Base-by-base conservation (phyloP, 2,797 vertebrate species). In the Tamandua tetradactyla region DNA sequence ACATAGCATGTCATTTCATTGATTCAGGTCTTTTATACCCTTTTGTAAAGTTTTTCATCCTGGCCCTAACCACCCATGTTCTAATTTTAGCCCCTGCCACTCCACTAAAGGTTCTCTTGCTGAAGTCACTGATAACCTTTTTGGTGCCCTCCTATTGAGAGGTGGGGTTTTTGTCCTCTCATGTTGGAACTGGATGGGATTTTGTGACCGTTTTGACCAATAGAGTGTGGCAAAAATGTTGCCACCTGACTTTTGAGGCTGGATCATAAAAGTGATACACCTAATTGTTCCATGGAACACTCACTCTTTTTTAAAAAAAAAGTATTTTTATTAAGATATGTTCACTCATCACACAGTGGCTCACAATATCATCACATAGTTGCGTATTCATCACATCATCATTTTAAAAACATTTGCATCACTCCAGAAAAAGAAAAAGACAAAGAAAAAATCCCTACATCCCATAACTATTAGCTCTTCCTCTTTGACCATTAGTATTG, bases 151-250 rank as follows among this genome's bases (percentile, higher is more conserved):
- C 76, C 68, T 35, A 40, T 40, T 32, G 68, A 61, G 69, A 55
- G 69, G 3, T 42, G 11, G 66, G 15, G 18, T 71, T 37, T 82
- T 27, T 72, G 35, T 78, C 15, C 37, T 64, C 18, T 64, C 20
- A 18, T 4, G 57, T 91, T 93, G 89, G 93, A 83, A 44, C 9
- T 8, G 32, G 14, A n/a, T 7, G 42, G 71, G 22, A n/a, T 69
- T 93, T 59, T 80, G 59, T 95, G 62, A 87, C 23, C 62, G 10
- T 69, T 79, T 93, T 74, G 62, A 74, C 68, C 55, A 90, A 69
- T 49, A 87, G 37, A 17, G 44, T 35, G 35, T 80, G 30, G 10
- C 61, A 32, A 86, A 82, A 66, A 8, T 61, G 52, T 80, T 30
- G 57, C 57, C 44, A 49, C 47, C 27, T 87, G 40, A 49, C 71